Conservation (phyloP, 2,113 vertebrate genomes). For the Rhabdornis inornatus region DNA sequence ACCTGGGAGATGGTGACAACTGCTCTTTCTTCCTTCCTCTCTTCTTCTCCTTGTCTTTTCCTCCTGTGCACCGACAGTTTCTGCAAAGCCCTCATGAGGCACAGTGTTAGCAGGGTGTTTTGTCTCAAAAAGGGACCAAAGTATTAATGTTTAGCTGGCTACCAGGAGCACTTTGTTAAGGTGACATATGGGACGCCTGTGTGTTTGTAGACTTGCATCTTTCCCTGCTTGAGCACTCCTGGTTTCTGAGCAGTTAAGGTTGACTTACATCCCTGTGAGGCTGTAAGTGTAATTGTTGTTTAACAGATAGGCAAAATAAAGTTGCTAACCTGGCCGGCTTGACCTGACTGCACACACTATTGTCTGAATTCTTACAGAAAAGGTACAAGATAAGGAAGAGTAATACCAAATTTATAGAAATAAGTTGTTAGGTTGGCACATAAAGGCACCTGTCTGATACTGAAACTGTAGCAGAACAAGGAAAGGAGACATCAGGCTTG, state of each 20-base stretch:
- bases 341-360: background rate
- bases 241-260: background rate
- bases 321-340: background rate
- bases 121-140: background rate
- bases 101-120: background rate
- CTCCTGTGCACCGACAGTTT: background rate
- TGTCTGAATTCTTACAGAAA: background rate
- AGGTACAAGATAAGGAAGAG: background rate
- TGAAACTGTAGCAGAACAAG: background rate
- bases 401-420: background rate
- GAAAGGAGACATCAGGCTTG: background rate
- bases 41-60: background rate
- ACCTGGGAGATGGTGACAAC: background rate
- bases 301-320: background rate
- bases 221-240: background rate
- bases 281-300: background rate
- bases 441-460: background rate
- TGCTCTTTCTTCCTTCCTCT: background rate
- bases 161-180: background rate
- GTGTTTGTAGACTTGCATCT: background rate
- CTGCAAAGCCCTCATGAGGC: background rate
- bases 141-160: background rate
- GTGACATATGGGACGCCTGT: background rate
- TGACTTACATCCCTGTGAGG: background rate
- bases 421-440: background rate